These are phyloP conservation scores for Nesospiza acunhae DNA, from an alignment of 2,113 vertebrate genomes.

Conservation along the genomic window DNA sequence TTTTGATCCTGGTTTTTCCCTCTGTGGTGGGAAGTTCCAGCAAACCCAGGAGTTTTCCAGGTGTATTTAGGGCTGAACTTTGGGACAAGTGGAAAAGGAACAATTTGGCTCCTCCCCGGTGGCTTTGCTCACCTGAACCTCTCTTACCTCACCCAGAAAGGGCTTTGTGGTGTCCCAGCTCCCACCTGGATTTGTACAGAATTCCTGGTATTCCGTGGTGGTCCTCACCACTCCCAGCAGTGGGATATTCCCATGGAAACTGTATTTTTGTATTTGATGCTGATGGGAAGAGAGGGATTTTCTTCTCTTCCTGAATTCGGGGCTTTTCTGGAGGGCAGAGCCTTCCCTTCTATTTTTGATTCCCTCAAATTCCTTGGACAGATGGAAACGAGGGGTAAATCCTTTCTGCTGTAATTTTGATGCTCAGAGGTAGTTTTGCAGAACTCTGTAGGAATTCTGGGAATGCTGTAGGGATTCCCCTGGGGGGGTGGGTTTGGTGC, in stretches of 20 bases:
- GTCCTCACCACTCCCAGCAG: neutral
- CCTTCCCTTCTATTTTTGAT: conserved; percentile 1
- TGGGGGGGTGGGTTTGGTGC: neutral
- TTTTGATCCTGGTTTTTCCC: accelerated
- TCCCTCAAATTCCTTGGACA: neutral
- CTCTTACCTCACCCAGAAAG: neutral
- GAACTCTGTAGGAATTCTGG: neutral
- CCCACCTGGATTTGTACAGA: neutral
- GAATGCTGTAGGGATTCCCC: neutral
- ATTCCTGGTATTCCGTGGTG: neutral
- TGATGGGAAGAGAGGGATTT: neutral
- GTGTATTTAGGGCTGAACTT: neutral
- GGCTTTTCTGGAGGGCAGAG: neutral
- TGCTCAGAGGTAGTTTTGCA: neutral
- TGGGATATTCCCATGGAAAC: neutral
- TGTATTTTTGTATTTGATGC: conserved; percentile 8
- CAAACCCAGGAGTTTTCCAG: neutral
- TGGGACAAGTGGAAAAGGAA: neutral
- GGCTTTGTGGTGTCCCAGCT: neutral
- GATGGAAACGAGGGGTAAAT: neutral
- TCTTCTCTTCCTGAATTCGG: neutral
- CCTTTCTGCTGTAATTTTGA: neutral
- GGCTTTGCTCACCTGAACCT: neutral
- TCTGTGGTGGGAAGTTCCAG: accelerated
- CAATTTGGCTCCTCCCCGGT: neutral